phyloP scores from a whole-genome alignment of 2,797 vertebrate species.

The Pseudomugil gertrudae region DNA sequence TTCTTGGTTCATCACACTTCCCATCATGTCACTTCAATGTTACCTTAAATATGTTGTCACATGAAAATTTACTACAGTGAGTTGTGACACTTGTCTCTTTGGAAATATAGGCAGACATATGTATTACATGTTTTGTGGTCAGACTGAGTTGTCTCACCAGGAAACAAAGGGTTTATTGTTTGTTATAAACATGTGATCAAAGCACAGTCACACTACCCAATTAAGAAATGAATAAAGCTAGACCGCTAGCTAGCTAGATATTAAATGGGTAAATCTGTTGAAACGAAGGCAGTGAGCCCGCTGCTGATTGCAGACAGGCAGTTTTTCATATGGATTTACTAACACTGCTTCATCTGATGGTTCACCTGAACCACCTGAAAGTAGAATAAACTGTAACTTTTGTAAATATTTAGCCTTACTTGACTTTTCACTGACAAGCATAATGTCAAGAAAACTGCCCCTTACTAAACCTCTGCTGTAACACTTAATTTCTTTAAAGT shows the following conservation, averaged over 20 bases:
- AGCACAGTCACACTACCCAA: too few species aligned
- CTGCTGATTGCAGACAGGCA: too few species aligned
- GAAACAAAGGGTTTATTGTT: neutral
- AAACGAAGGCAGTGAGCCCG: neutral
- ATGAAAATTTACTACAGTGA: neutral
- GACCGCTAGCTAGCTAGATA: neutral
- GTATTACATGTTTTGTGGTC: neutral
- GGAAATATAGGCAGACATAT: neutral
- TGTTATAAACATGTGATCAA: neutral
- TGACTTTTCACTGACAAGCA: neutral
- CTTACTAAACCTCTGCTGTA: slow-evolving; percentile 57
- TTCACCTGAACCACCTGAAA: neutral
- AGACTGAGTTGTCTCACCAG: neutral
- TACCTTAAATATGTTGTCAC: too few species aligned
- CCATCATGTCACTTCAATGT: too few species aligned
- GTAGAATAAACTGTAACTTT: neutral
- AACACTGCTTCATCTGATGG: neutral
- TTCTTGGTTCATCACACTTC: neutral
- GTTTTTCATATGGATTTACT: neutral
- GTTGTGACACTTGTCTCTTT: neutral
- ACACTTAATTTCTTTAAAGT: slow-evolving; percentile 7
- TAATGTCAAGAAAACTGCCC: neutral
- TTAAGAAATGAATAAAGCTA: neutral
- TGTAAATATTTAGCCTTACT: neutral
- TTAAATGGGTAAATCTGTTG: neutral